Evolutionary conservation across 2,113 vertebrate genomes (phyloP), one percentile per base, ranked within the genome.

Genomic region (Pachypanchax playfairii): DNA sequence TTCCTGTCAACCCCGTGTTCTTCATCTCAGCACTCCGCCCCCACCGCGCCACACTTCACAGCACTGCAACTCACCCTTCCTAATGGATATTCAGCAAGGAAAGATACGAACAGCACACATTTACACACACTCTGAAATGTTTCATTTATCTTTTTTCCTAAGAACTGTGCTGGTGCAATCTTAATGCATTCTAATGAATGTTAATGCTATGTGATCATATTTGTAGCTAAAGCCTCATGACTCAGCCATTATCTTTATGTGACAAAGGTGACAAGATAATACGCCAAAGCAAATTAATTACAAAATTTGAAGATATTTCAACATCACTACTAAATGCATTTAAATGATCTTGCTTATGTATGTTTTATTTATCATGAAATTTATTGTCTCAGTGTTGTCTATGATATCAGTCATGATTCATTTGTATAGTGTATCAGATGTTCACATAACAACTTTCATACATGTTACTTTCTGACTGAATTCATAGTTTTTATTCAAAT

Each of bases 21-120:
- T 33, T 42, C 50, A 41, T 38, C 28, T 29, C 11, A 7, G 11
- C 11, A 21, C n/a, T 57, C 20, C 49, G 17, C 26, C 18, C 57
- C 22, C 4, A 14, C 49, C 43, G 49, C 64, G 17, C 38, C 48
- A 49, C 46, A 38, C 21, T 50, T 64, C 42, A 28, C 51, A 58
- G 49, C 65, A 62, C 31, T 59, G 47, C 48, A 53, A 48, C 36
- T 78, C 55, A 68, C 24, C 28, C 58, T 18, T 62, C 58, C 68
- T 86, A 84, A 85, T 87, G 83, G 81, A 78, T 82, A 82, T 85
- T 73, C 74, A 84, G 56, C 60, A 65, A 53, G 72, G 61, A 70
- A 53, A 73, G 52, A 35, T 38, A 66, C 20, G 48, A 39, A 43
- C 33, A 66, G 57, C 33, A 41, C 6, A 67, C 38, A 62, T 48